phyloP scores from a whole-genome alignment of 2,797 vertebrate genomes.

The Diceros bicornis region DNA sequence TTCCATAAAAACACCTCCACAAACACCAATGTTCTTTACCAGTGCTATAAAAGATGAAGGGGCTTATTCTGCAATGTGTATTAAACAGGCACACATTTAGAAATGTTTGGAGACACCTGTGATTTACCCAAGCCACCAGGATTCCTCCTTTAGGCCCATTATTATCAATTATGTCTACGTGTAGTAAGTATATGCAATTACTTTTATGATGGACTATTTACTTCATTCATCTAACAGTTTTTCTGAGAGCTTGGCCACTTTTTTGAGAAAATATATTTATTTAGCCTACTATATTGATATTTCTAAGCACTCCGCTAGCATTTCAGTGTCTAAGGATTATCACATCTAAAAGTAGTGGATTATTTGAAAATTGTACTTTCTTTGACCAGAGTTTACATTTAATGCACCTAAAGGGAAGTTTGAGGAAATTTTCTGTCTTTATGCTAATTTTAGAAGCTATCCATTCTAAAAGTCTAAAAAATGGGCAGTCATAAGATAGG shows the following conservation, averaged over 20 bases:
- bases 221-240: constrained; percentile 53
- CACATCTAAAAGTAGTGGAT: not conserved
- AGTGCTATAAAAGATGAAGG: not conserved
- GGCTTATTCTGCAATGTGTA: constrained; percentile 15
- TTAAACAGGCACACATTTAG: constrained; percentile 37
- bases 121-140: not conserved
- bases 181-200: constrained; percentile 5
- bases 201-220: constrained; percentile 41
- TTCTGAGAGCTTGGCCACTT: not conserved
- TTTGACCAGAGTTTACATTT: constrained; percentile 26
- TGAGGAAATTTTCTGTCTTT: constrained; percentile 5
- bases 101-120: constrained; percentile 19
- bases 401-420: not conserved
- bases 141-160: not conserved
- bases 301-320: not conserved
- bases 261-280: constrained; percentile 47
- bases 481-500: not conserved
- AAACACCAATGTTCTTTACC: not conserved
- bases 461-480: constrained; percentile 17
- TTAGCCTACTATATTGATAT: not conserved
- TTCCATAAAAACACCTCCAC: not conserved
- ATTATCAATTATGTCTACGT: not conserved
- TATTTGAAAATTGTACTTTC: constrained; percentile 42
- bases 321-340: not conserved
- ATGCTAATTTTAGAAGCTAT: constrained; percentile 25